Base-by-base conservation (phyloP, 1,140 invertebrate genomes). In the Aricia agestis region DNA sequence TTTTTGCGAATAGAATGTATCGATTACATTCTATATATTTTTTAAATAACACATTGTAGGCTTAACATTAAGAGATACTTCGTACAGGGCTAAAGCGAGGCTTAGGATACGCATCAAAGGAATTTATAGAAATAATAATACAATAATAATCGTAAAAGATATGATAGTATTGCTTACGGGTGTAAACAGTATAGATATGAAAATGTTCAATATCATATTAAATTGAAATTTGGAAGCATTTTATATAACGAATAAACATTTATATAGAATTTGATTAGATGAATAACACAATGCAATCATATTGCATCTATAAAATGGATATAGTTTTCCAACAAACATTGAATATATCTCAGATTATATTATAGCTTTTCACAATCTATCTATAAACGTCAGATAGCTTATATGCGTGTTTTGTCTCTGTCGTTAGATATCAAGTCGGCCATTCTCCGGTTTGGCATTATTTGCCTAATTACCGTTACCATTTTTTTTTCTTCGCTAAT, bases 151-250 rank as follows among this genome's bases (percentile, higher is more conserved):
- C 59, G 59, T 63, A 13, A 52, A 52, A 52, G 45, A 52, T 52
- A 52, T 52, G 45, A 52, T 63, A 19, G n/a, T 11, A 19, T 63
- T 63, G 25, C 59, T 19, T 31, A 17, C n/a, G 25, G 59, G 7
- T 63, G 58, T 2, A 63, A 63, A 63, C 25, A 63, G n/a, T 19
- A 63, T 52, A 52, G 45, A 52, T 52, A 52, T 52, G 10, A 52
- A 9, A 52, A 52, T 52, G 3, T 52, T 52, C 45, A 15, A 52
- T 52, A 52, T n/a, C n/a, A n/a, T 3, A 52, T 36, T 36, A 2
- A 36, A 4, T 52, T 13, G 10, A 2, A 36, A 4, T 52, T 13
- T 0, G 45, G 11, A 1, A 52, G 45, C 45, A 52, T 52, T 52
- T 52, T 52, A 52, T 13, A 15, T 13, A 13, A 52, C 45, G 13